Evolutionary conservation across 2,888 invertebrate species (phyloP), one percentile per base, ranked within the genome.

Genomic region (Tanypteryx hageni): DNA sequence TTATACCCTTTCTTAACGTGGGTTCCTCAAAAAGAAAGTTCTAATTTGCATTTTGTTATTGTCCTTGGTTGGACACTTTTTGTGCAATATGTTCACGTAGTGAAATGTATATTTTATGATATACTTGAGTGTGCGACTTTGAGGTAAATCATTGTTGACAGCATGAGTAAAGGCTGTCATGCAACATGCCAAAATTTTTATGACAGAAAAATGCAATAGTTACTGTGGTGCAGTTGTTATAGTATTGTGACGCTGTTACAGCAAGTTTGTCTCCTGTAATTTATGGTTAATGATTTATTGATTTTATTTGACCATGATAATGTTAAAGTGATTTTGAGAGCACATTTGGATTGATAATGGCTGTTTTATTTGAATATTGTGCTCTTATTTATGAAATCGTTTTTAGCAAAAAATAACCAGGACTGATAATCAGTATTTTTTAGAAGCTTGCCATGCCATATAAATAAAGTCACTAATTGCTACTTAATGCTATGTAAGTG

Each of bases 371-470:
- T 89, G 56, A 57, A 89, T 64, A 64, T 89, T 89, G 83, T 83
- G 83, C 83, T 83, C 83, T 57, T 83, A 44, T 89, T 89, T 68
- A 61, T 64, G 56, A 89, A 83, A 83, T 83, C n/a, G 83, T 83
- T 83, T 44, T 57, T 83, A 44, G 83, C 56, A 83, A 83, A 83
- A 56, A 56, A 83, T 83, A 57, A 56, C 57, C 83, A 83, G 57
- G 57, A 31, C 27, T 31, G 18, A 89, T 86, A 58, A 58, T 89
- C 89, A 89, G 89, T 89, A 89, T 89, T 89, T 68, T 89, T 89
- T 57, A 64, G 61, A 89, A 89, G 89, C 89, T 89, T 89, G 89
- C 89, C 89, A 89, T 64, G 89, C 89, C 68, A 89, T 89, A 64
- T 64, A 27, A 89, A 68, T 89, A 44, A 89, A 89, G 89, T 89